Evolutionary conservation across 2,113 vertebrate species (phyloP).

Genomic region (Bettongia penicillata): DNA sequence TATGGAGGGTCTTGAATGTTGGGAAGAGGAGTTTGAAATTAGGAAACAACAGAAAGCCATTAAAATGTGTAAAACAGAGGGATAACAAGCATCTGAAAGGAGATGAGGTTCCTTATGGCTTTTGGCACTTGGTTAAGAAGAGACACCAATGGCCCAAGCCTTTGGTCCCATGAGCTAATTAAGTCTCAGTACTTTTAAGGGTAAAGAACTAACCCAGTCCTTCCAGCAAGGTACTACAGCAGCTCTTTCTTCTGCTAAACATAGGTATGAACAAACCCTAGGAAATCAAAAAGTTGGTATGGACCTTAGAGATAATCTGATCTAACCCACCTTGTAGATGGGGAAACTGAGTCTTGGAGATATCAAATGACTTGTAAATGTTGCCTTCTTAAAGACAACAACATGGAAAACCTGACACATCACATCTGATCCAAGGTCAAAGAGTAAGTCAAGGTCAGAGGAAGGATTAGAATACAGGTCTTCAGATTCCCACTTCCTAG

Average conservation of each 20-base stretch:
- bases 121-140: neutral
- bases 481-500: conserved; percentile 58
- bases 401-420: conserved; percentile 33
- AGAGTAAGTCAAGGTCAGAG: conserved; percentile 45
- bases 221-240: neutral
- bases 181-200: neutral
- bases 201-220: neutral
- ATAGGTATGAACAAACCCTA: neutral
- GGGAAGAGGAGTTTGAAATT: conserved; percentile 23
- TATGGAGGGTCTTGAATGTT: neutral
- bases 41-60: neutral
- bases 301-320: neutral
- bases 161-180: neutral
- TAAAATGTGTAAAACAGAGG: neutral
- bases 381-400: neutral
- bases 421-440: conserved; percentile 17
- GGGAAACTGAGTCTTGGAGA: neutral
- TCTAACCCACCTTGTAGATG: neutral
- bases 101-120: neutral
- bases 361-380: neutral
- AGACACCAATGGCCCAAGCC: neutral
- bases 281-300: neutral
- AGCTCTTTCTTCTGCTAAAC: neutral
- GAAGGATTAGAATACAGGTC: conserved; percentile 64
- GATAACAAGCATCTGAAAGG: neutral